A percentile compares a stretch with the other conserved stretches of the same genome.
These are phyloP conservation scores for Metellina segmentata DNA, from an alignment of 2,888 invertebrate genomes.

Conservation along the genomic window DNA sequence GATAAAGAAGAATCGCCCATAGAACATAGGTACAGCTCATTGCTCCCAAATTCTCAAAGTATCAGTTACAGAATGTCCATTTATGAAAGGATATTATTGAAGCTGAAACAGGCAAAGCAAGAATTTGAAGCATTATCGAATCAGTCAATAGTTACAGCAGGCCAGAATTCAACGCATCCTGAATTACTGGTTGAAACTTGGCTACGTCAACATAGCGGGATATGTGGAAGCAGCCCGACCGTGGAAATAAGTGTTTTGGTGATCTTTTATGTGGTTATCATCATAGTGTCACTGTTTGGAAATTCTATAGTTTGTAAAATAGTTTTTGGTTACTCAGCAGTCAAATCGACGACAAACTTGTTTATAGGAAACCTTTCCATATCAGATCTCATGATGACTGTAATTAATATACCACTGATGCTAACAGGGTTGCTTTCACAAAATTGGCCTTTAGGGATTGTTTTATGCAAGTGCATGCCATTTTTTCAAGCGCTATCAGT, in stretches of 20 bases:
- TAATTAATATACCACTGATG: constrained; percentile 82
- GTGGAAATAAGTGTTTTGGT: constrained; percentile 58
- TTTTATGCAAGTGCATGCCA: constrained; percentile 81
- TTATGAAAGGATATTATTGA: not conserved
- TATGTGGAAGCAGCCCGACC: not conserved
- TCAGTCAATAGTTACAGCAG: not conserved
- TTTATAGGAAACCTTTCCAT: constrained; percentile 84
- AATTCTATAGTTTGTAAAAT: constrained; percentile 82
- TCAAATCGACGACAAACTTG: constrained; percentile 84
- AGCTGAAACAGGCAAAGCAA: not conserved
- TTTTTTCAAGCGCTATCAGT: constrained; percentile 81
- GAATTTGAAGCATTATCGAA: not conserved
- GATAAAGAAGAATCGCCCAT: too few species aligned
- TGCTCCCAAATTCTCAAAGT: not conserved
- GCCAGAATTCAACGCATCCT: not conserved
- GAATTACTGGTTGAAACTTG: constrained; percentile 8
- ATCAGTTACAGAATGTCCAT: not conserved
- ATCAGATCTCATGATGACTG: constrained; percentile 81
- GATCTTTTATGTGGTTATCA: constrained; percentile 82
- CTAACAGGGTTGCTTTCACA: constrained; percentile 80
- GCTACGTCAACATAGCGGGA: not conserved
- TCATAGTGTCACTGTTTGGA: constrained; percentile 82
- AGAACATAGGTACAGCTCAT: not conserved
- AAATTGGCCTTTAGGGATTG: constrained; percentile 82
- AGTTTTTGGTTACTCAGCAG: constrained; percentile 82